Evolutionary conservation across 2,888 invertebrate genomes (phyloP).

Genomic region (Escarpia spicata): DNA sequence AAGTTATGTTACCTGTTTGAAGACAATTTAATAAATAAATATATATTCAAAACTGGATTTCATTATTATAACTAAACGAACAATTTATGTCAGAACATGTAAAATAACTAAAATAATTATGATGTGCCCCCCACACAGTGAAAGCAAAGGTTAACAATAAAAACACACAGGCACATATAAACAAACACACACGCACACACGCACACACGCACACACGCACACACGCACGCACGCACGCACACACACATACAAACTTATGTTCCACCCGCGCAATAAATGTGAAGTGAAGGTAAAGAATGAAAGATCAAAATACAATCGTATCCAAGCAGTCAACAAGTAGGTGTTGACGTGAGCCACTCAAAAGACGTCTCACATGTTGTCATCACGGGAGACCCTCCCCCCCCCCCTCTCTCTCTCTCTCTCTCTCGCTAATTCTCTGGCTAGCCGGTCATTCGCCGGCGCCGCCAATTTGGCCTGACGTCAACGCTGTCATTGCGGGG

Average conservation of each 20-base stretch:
- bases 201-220: no score
- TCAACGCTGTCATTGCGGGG: not conserved
- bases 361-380: not conserved
- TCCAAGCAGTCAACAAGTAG: not conserved
- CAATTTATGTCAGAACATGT: no score
- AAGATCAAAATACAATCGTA: not conserved
- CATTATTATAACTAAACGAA: not conserved
- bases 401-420: no score
- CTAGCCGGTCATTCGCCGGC: slow-evolving; percentile 7
- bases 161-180: no score
- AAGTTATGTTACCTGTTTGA: not conserved
- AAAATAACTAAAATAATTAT: no score
- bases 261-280: no score
- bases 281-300: not conserved
- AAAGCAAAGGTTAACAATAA: no score
- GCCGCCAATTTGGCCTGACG: not conserved
- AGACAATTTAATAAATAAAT: not conserved
- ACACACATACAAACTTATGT: no score
- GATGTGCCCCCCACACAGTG: no score
- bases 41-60: not conserved
- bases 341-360: not conserved
- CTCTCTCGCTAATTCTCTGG: not conserved
- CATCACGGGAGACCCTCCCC: not conserved
- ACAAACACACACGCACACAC: no score
- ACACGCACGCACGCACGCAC: no score